phyloP scores from a whole-genome alignment of 1,140 invertebrate species.

The Procambarus virginalis region DNA sequence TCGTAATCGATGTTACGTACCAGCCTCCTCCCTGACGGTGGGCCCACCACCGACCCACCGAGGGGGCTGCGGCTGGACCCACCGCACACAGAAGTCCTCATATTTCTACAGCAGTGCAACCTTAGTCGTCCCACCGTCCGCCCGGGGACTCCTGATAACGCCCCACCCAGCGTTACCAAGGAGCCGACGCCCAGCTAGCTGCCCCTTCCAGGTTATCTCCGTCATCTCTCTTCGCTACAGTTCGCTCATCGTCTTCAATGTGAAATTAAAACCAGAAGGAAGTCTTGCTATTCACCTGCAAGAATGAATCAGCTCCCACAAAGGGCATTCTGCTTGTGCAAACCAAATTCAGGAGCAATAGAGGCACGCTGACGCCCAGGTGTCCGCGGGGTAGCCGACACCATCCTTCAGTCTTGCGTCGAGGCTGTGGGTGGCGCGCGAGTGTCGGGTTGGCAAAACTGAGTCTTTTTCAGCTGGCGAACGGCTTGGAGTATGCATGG shows the following conservation, averaged over 20 bases:
- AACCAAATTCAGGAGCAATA: neutral
- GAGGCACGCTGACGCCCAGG: neutral
- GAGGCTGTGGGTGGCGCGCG: slow-evolving; percentile 25
- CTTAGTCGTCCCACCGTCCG: slow-evolving; percentile 51
- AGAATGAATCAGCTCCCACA: slow-evolving; percentile 15
- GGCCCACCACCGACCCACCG: slow-evolving; percentile 3
- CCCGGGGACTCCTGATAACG: slow-evolving; percentile 38
- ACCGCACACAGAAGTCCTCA: slow-evolving; percentile 64
- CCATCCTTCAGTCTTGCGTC: slow-evolving; percentile 35
- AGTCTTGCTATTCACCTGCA: slow-evolving; percentile 14
- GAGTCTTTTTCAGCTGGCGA: neutral
- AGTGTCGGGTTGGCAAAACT: slow-evolving; percentile 32
- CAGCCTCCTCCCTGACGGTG: slow-evolving; percentile 20
- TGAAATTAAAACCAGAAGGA: slow-evolving; percentile 9
- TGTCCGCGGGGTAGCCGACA: slow-evolving; percentile 10
- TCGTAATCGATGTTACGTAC: slow-evolving; percentile 63
- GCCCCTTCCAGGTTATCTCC: slow-evolving; percentile 33
- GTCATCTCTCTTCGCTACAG: slow-evolving; percentile 37
- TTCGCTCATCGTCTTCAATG: slow-evolving; percentile 24
- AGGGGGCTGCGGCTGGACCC: slow-evolving; percentile 43
- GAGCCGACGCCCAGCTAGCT: neutral
- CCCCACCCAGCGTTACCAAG: slow-evolving; percentile 51
- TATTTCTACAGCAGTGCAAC: slow-evolving; percentile 65
- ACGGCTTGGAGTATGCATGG: neutral
- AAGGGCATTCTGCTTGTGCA: neutral